Evolutionary conservation across 2,888 invertebrate species (phyloP).

Genomic region (Caenorhabditis doughertyi): DNA sequence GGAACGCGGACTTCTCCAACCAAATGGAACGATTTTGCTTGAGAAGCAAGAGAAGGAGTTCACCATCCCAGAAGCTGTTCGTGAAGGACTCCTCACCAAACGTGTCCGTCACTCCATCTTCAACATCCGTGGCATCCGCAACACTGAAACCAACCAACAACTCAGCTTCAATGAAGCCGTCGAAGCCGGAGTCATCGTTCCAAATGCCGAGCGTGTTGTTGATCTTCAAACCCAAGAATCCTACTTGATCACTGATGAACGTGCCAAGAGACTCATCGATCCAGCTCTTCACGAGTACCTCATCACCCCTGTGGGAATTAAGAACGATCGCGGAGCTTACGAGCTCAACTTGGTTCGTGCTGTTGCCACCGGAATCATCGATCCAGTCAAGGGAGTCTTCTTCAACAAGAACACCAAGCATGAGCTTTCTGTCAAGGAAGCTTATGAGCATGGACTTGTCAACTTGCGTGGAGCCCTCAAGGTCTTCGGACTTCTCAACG

Average conservation of each 20-base stretch:
- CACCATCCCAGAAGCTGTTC: slow-evolving; percentile 90
- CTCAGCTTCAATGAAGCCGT: slow-evolving; percentile 91
- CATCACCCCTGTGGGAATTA: slow-evolving; percentile 89
- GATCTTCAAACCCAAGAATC: slow-evolving; percentile 77
- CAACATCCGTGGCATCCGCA: slow-evolving; percentile 92
- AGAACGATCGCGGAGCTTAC: slow-evolving; percentile 86
- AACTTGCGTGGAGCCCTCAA: slow-evolving; percentile 92
- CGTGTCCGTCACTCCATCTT: slow-evolving; percentile 92
- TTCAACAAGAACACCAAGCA: slow-evolving; percentile 84
- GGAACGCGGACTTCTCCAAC: slow-evolving; percentile 89
- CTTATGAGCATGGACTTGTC: slow-evolving; percentile 91
- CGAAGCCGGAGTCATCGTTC: slow-evolving; percentile 89
- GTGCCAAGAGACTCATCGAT: slow-evolving; percentile 83
- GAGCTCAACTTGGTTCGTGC: slow-evolving; percentile 90
- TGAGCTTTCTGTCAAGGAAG: slow-evolving; percentile 89
- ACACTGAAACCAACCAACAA: slow-evolving; percentile 89
- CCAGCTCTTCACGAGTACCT: slow-evolving; percentile 87
- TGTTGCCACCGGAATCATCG: slow-evolving; percentile 91
- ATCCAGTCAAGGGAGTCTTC: slow-evolving; percentile 89
- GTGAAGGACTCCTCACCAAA: slow-evolving; percentile 92
- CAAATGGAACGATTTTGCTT: slow-evolving; percentile 87
- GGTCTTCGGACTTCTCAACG: slow-evolving; percentile 90
- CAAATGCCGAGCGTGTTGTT: slow-evolving; percentile 84
- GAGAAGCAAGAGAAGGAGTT: slow-evolving; percentile 73
- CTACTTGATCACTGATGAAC: slow-evolving; percentile 79